phyloP scores from a whole-genome alignment of 1,140 invertebrate genomes.

The Drosophila prosaltans region DNA sequence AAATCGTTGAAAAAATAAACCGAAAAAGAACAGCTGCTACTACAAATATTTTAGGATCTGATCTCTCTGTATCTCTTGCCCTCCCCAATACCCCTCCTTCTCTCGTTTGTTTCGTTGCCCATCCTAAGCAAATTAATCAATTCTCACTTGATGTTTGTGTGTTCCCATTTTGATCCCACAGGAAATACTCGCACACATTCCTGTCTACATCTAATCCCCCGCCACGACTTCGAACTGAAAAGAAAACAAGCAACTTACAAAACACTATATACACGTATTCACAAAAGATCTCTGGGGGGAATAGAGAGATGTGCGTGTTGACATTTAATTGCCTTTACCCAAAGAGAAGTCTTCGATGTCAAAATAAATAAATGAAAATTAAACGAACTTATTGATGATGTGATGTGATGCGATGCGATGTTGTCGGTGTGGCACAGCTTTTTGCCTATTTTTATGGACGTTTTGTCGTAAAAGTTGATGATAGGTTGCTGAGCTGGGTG shows the following conservation, averaged over 20 bases:
- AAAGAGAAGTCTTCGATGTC: constrained; percentile 54
- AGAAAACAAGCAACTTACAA: constrained; percentile 3
- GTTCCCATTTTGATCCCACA: constrained; percentile 64
- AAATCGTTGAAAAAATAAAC: constrained; percentile 65
- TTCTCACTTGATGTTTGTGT: constrained; percentile 60
- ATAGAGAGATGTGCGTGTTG: constrained; percentile 63
- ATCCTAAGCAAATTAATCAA: constrained; percentile 72
- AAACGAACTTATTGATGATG: constrained; percentile 70
- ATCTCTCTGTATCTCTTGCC: constrained; percentile 46
- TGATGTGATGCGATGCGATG: constrained; percentile 5
- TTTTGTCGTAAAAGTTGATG: constrained; percentile 27
- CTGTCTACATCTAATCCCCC: constrained; percentile 48
- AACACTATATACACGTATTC: constrained; percentile 9
- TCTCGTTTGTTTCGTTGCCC: constrained; percentile 51
- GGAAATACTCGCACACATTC: constrained; percentile 41
- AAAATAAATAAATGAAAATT: constrained; percentile 80
- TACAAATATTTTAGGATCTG: constrained; percentile 62
- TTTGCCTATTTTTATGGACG: constrained; percentile 53
- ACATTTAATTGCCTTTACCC: constrained; percentile 73
- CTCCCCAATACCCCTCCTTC: constrained; percentile 4
- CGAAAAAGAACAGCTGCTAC: constrained; percentile 47
- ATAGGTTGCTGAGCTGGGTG: constrained; percentile 14
- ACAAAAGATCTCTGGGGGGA: constrained; percentile 15
- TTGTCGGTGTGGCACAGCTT: constrained; percentile 11
- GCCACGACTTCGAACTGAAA: constrained; percentile 10